Evolutionary conservation across 2,888 invertebrate genomes (phyloP), one percentile per base, ranked within the genome.

Genomic region (Leucania comma): DNA sequence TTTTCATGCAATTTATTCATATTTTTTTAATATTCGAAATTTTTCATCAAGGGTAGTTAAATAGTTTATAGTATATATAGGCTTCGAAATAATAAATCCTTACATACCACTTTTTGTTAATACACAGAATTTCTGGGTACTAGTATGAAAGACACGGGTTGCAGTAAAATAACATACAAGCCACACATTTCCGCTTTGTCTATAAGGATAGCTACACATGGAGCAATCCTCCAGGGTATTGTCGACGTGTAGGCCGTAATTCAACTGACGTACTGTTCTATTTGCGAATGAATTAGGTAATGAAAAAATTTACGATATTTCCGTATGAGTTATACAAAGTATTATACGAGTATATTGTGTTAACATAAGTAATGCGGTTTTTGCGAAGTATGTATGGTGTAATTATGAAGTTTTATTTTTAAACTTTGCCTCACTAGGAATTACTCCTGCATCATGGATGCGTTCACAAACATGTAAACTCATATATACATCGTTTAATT

Each of bases 261-360:
- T 22, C 24, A 72, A 12, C 9, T 50, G 22, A 58, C 17, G 17
- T 20, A 72, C 20, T 58, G 14, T 56, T 42, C 14, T 51, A 53
- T 73, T 70, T 73, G 8, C 42, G 22, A 54, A 46, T 5, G 12
- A 73, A 71, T 35, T 35, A 8, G 14, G 57, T 53, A 46, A 53
- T 53, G 2, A 53, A 42, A 72, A 61, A 57, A 35, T 57, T 2
- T 35, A 9, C 17, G 17, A 17, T 53, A 53, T 53, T 26, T 26
- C 20, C 26, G 26, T 26, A 20, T n/a, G 10, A 29, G 29, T 29
- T 20, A 9, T 29, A 20, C 9, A 9, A 54, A 8, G 9, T 29
- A 9, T 53, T 14, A 35, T 35, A 35, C n/a, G n/a, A n/a, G 35
- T 35, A 12, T 42, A 10, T 10, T 54, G 29, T 54, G n/a, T 10